Evolutionary conservation across 2,797 vertebrate genomes (phyloP), one percentile per base, ranked within the genome.

Genomic region (Acrossocheilus wenchowensis): DNA sequence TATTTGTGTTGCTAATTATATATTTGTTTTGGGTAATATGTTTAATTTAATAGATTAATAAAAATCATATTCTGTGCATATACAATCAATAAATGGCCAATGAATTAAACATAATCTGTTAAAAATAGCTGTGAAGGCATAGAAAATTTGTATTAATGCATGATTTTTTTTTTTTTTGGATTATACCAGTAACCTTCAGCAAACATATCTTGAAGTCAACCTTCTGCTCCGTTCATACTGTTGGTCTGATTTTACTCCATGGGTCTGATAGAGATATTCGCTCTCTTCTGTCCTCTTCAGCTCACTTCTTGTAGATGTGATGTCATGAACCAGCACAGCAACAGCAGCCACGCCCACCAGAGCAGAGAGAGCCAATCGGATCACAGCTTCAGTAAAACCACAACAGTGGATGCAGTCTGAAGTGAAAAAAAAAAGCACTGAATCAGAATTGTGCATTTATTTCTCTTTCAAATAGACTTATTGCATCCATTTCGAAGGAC

Each of bases 291-390:
- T 43, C 12, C 7, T 72, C 39, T 3, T 69, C 66, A 72, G 12
- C 14, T 74, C 72, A 15, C 23, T 72, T 72, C 41, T 72, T 41
- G 68, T 71, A 43, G 39, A 71, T n/a, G 4, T 73, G n/a, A 74
- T 48, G 72, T 74, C 72, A 48, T 74, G 5, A 17, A 74, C 72
- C 72, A 48, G 43, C n/a, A 74, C 8, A 34, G 15, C 45, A 50
- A 74, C 72, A 74, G n/a, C 4, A n/a, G 41, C 69, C 45, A 75
- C 8, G 4, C 72, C 43, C n/a, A 74, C 72, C 72, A 75, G 26
- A 75, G 26, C 26, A 50, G 72, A 75, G 15, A 10, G 0, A 0
- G 5, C 72, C 72, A 75, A 75, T 75, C 45, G 72, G 15, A 74
- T 74, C 14, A 74, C 43, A 72, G 41, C 21, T 15, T 45, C 69